These are phyloP conservation scores for Agriopis marginaria DNA, from an alignment of 2,888 invertebrate genomes.

Conservation along the genomic window DNA sequence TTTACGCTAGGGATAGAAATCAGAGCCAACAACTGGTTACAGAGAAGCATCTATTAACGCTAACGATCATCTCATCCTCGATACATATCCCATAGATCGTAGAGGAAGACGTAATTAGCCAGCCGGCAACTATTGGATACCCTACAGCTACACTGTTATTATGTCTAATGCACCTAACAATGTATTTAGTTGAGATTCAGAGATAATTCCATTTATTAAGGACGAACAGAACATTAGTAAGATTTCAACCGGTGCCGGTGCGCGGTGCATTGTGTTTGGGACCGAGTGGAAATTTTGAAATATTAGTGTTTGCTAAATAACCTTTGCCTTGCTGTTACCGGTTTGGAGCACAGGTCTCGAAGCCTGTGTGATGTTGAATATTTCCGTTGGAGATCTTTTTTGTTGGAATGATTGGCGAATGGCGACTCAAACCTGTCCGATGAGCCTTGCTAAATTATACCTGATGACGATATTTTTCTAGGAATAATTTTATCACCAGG, in stretches of 20 bases:
- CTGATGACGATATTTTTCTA: conserved; percentile 58
- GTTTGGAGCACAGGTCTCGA: conserved; percentile 65
- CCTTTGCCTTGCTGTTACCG: conserved; percentile 76
- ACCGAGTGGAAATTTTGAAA: conserved; percentile 49
- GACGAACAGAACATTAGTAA: conserved; percentile 17
- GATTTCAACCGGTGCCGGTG: conserved; percentile 18
- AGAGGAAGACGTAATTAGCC: conserved; percentile 56
- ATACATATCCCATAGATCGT: conserved; percentile 44
- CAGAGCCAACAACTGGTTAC: conserved; percentile 61
- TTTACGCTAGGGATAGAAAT: conserved; percentile 71
- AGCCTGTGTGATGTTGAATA: conserved; percentile 66
- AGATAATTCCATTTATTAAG: conserved; percentile 19
- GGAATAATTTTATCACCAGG: conserved; percentile 36
- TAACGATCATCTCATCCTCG: conserved; percentile 52
- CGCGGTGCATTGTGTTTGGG: conserved; percentile 33
- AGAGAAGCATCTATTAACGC: conserved; percentile 58
- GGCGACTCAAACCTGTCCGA: conserved; percentile 72
- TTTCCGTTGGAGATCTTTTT: conserved; percentile 72
- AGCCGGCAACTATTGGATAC: conserved; percentile 41
- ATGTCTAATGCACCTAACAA: conserved; percentile 35
- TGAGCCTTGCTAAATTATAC: conserved; percentile 61
- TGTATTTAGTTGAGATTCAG: conserved; percentile 23
- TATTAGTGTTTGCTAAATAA: conserved; percentile 70
- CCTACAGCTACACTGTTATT: conserved; percentile 44
- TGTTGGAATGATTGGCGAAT: conserved; percentile 58